Percentiles rank a stretch among this genome's conserved stretches.
Evolutionary conservation across 2,797 vertebrate genomes (phyloP).

Genomic region (Etheostoma nigrum): DNA sequence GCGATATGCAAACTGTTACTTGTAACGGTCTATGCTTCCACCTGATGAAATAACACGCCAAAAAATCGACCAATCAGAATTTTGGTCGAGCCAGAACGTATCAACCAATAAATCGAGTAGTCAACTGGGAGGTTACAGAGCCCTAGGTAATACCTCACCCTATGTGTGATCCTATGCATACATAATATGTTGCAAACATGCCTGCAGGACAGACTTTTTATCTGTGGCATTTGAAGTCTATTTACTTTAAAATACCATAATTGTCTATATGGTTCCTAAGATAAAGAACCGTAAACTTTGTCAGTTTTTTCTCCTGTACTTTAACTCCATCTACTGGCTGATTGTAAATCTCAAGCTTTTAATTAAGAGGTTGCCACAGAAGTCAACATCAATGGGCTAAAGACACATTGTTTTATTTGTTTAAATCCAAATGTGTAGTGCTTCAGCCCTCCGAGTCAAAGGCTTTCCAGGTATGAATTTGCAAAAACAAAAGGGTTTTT

Average conservation of each 20-base stretch:
- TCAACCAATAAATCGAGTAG: too few relatives aligned
- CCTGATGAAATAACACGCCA: too few relatives aligned
- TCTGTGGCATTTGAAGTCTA: not conserved
- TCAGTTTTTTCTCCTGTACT: constrained; percentile 28
- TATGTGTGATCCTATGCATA: not conserved
- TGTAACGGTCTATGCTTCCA: too few relatives aligned
- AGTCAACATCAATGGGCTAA: not conserved
- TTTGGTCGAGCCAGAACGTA: too few relatives aligned
- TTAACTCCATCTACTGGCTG: constrained; percentile 68
- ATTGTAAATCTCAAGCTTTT: constrained; percentile 5
- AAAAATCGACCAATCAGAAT: too few relatives aligned
- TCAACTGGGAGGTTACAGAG: too few relatives aligned
- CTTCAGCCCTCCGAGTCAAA: too few relatives aligned
- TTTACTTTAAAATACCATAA: not conserved
- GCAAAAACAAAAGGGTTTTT: not conserved
- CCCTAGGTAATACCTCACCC: not conserved
- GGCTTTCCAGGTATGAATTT: too few relatives aligned
- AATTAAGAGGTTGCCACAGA: not conserved
- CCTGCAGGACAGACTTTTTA: not conserved
- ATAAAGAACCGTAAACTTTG: not conserved
- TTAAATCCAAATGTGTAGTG: not conserved
- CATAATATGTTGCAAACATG: not conserved
- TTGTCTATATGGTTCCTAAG: not conserved
- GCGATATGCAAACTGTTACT: too few relatives aligned
- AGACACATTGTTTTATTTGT: not conserved